Evolutionary conservation across 2,888 invertebrate species (phyloP).

Genomic region (Syrphus vitripennis): DNA sequence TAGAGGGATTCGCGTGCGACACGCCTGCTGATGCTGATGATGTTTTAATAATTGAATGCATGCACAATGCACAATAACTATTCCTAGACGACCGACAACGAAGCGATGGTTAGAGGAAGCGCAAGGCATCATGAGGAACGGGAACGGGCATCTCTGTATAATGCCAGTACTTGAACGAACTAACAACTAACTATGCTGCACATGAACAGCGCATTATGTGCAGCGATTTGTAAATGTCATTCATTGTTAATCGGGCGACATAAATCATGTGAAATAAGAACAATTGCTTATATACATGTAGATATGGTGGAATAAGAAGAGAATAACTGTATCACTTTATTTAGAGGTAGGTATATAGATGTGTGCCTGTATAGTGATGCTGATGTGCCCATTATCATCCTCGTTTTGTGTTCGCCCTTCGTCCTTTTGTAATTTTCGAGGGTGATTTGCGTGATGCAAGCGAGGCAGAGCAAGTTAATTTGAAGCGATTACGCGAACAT

Average conservation of each 20-base stretch:
- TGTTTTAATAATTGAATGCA: slow-evolving; percentile 71
- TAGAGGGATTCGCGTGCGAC: slow-evolving; percentile 58
- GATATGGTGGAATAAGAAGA: neutral
- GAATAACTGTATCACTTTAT: neutral
- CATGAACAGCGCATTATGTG: slow-evolving; percentile 31
- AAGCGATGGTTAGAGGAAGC: no score
- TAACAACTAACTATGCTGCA: no score
- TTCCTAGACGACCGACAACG: neutral
- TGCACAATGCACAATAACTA: slow-evolving; percentile 34
- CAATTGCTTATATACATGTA: slow-evolving; percentile 54
- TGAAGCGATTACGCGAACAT: slow-evolving; percentile 64
- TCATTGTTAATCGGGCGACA: slow-evolving; percentile 66
- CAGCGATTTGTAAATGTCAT: slow-evolving; percentile 69
- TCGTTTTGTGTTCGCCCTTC: neutral
- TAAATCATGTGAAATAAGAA: slow-evolving; percentile 69
- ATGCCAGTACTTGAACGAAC: no score
- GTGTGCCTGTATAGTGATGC: neutral
- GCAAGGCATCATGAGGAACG: no score
- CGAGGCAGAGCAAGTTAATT: slow-evolving; percentile 51
- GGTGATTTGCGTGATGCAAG: neutral
- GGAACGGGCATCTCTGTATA: neutral
- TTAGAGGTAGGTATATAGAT: neutral
- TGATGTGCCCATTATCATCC: neutral
- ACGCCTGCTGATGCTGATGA: slow-evolving; percentile 69
- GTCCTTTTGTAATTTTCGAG: neutral